Evolutionary conservation across 1,140 invertebrate species (phyloP).

Genomic region (Parasteatoda tepidariorum): DNA sequence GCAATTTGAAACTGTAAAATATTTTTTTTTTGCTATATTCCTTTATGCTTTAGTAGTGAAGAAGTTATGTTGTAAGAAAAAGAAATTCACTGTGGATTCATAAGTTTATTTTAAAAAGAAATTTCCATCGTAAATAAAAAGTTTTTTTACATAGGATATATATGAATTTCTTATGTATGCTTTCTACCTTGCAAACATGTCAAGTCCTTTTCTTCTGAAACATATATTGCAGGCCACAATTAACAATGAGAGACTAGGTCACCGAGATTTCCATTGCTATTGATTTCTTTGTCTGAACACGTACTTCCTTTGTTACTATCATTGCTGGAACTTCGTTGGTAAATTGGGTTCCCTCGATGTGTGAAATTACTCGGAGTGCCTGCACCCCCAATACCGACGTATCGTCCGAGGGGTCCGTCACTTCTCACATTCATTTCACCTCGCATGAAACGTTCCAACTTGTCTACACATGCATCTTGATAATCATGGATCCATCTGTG

Average conservation of each 20-base stretch:
- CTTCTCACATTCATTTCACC: conserved; percentile 67
- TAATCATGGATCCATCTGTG: conserved; percentile 98
- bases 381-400: conserved; percentile 30
- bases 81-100: background rate
- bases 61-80: too few relatives aligned
- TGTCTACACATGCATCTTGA: conserved; percentile 99
- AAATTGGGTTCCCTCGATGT: conserved; percentile 70
- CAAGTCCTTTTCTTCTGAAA: too few relatives aligned
- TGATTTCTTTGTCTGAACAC: conserved; percentile 75
- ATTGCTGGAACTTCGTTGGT: conserved; percentile 87
- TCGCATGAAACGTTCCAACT: conserved; percentile 82
- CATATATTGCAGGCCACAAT: background rate
- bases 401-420: conserved; percentile 58
- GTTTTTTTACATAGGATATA: background rate
- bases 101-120: conserved; percentile 31
- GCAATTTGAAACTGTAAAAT: too few relatives aligned
- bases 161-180: too few relatives aligned
- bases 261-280: conserved; percentile 1
- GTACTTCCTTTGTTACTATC: conserved; percentile 75
- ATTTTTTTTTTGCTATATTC: too few relatives aligned
- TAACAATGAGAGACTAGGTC: conserved; percentile 40
- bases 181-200: too few relatives aligned
- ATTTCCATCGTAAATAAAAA: conserved; percentile 30
- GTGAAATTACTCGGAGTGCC: conserved; percentile 65
- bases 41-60: too few relatives aligned